A percentile compares a stretch with the other conserved stretches of the same genome.
Evolutionary conservation across 2,797 vertebrate genomes (phyloP).

Genomic region (Helicolenus hilgendorfi): DNA sequence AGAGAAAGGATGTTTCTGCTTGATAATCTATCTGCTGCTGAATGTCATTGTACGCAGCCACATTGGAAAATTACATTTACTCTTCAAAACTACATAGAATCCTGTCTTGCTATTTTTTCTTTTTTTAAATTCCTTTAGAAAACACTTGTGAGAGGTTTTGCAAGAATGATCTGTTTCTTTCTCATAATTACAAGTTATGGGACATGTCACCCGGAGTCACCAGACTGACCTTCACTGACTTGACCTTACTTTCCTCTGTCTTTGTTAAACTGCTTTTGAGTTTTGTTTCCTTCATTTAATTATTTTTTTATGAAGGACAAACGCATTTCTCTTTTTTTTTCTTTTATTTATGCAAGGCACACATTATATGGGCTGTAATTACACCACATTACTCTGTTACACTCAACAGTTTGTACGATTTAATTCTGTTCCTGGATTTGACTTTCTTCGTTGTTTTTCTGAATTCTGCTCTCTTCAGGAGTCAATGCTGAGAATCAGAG

Average conservation of each 20-base stretch:
- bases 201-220: not conserved
- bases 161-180: not conserved
- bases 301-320: not conserved
- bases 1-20: constrained; percentile 45
- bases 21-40: constrained; percentile 49
- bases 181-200: constrained; percentile 24
- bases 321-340: not conserved
- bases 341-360: not conserved
- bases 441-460: not conserved
- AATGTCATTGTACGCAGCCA: constrained; percentile 16
- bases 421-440: not conserved
- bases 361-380: not conserved
- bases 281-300: not conserved
- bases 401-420: not conserved
- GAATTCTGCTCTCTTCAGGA: not conserved
- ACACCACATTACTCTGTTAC: too few relatives aligned
- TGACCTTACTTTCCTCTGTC: not conserved
- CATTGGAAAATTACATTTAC: constrained; percentile 11
- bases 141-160: not conserved
- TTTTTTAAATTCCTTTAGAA: not conserved
- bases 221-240: constrained; percentile 19
- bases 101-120: not conserved
- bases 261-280: not conserved
- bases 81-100: constrained; percentile 12
- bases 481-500: not conserved